Base-by-base conservation (phyloP, 2,888 invertebrate species). In the Diarsia mendica region DNA sequence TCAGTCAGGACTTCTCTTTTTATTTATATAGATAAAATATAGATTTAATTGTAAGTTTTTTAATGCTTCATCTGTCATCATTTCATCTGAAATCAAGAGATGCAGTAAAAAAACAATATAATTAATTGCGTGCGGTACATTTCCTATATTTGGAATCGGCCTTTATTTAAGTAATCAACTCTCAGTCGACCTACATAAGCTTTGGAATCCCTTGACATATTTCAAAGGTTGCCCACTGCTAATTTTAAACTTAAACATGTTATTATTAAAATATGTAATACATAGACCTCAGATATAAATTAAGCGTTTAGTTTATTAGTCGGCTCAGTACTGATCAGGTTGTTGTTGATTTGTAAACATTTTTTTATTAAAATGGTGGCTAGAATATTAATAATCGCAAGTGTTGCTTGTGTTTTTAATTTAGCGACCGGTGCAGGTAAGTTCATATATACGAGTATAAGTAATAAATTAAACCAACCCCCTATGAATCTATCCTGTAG, bases 371-470 rank as follows among this genome's bases (percentile, higher is more conserved):
- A 66, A 63, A 82, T 82, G 82, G 61, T 44, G 28, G 11, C 73
- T 13, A 58, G 39, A 70, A 23, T 84, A 58, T 70, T 84, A 0
- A 6, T 81, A 51, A 46, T 81, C 5, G 61, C 51, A 65, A 67
- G 55, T 61, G 63, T 64, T 2, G 51, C 67, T 53, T 66, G 28
- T 58, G n/a, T 72, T 33, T 18, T 80, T 18, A 70, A 61, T 63
- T 49, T 73, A 49, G 64, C 53, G 1, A 71, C 69, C 9, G 51
- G 72, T 33, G 6, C 64, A 23, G 81, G 82, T 82, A 61, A 84
- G 81, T 72, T 5, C 6, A 55, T 8, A 51, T 28, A 49, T 1
- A 39, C 39, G 39, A 39, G 6, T 58, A 28, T 33, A 33, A 28
- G 28, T 58, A 9, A 60, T 18, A 15, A 58, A 39, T 39, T 6